Conservation (phyloP, 2,797 vertebrate genomes). For the Sebastes cheni region DNA sequence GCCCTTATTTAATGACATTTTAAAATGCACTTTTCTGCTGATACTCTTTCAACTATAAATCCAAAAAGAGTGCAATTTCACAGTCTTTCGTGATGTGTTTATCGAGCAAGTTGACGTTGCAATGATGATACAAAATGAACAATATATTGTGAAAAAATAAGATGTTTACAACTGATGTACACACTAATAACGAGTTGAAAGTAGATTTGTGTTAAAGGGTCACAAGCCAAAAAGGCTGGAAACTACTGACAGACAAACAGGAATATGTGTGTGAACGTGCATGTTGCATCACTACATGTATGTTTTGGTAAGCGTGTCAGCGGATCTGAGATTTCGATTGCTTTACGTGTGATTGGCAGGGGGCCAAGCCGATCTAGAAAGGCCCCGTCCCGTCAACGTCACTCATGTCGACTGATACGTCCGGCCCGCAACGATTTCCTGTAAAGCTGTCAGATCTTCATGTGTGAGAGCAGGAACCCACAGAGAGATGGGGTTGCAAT, state of each 20-base stretch:
- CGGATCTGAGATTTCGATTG: slow-evolving; percentile 31
- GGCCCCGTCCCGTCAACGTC: slow-evolving; percentile 34
- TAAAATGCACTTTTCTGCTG: neutral
- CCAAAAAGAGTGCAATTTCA: neutral
- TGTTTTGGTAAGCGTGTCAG: slow-evolving; percentile 7
- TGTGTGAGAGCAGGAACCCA: slow-evolving; percentile 35
- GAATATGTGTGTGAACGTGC: neutral
- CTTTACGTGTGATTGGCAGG: slow-evolving; percentile 33
- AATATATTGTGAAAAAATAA: neutral
- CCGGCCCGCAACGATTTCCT: slow-evolving; percentile 64
- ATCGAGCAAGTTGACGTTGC: too few species aligned
- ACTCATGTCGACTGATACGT: slow-evolving; percentile 50
- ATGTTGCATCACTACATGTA: neutral
- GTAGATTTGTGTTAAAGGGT: neutral
- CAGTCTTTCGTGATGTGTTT: neutral
- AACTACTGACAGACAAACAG: neutral
- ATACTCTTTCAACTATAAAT: neutral
- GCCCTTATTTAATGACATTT: too few species aligned
- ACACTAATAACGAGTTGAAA: neutral
- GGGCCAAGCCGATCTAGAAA: slow-evolving; percentile 37
- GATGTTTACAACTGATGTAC: neutral
- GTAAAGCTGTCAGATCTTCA: slow-evolving; percentile 65
- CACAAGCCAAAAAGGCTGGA: neutral
- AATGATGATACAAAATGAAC: neutral
- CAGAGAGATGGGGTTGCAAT: slow-evolving; percentile 25